Conservation (phyloP, 2,113 vertebrate species). For the Holacanthus passer region DNA sequence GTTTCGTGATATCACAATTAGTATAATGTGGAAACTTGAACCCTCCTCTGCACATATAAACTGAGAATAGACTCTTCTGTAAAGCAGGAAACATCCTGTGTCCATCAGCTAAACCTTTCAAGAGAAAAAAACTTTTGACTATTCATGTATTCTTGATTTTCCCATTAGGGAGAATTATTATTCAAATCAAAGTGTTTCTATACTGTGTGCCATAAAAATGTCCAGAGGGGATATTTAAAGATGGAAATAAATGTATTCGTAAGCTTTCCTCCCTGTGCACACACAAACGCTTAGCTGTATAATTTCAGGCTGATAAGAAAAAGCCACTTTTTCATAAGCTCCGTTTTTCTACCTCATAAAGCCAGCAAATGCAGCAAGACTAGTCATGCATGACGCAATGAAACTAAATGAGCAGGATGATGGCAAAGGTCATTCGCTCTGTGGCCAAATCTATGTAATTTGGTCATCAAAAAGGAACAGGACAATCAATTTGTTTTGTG, state of each 20-base stretch:
- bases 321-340: background rate
- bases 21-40: too few species aligned
- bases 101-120: too few species aligned
- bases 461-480: background rate
- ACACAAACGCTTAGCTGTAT: background rate
- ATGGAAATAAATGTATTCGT: background rate
- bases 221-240: background rate
- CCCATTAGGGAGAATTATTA: background rate
- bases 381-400: background rate
- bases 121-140: background rate
- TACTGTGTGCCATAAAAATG: background rate
- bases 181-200: background rate
- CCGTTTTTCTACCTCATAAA: background rate
- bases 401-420: background rate
- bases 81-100: too few species aligned
- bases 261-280: background rate
- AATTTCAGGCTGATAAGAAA: background rate
- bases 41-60: too few species aligned
- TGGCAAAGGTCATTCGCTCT: slow-evolving; percentile 10
- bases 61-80: too few species aligned
- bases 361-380: background rate
- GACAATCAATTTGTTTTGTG: background rate
- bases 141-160: background rate
- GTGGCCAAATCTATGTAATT: background rate
- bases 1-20: too few species aligned